Evolutionary conservation across 2,888 invertebrate species (phyloP), one percentile per base, ranked within the genome.

Genomic region (Vesta saturnalis): DNA sequence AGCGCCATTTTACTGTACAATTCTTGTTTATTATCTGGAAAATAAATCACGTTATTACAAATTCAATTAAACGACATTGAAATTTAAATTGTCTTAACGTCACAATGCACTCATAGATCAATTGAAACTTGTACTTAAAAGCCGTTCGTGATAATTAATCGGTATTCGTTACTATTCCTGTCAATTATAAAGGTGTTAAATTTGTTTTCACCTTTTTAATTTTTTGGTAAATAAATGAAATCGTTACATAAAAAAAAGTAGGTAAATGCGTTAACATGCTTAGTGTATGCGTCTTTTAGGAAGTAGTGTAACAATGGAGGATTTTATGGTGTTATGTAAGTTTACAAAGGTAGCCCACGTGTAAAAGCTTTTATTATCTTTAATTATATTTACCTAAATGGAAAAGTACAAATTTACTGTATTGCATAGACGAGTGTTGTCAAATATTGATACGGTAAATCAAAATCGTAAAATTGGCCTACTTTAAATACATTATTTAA

Each of bases 1-100:
- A 58, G 62, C 67, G 54, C 67, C 67, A 67, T 67, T n/a, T n/a
- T 63, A 39, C 63, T 63, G 58, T 35, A 57, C 63, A 63, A 60
- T 67, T 39, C 39, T 39, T 39, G 39, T 12, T 12, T 39, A 39
- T 39, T 39, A 39, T 39, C 39, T n/a, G n/a, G 12, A 39, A 39
- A 39, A 39, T 39, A n/a, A 39, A 39, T 39, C 39, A 39, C 12
- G 39, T 39, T 39, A 39, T 39, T 39, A 39, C n/a, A 39, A 39
- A 39, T 39, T 39, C 8, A 39, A 39, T 39, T 39, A 39, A 39
- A 1, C n/a, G 39, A 39, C n/a, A 39, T 39, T 39, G 8, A n/a
- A n/a, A n/a, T n/a, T n/a, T n/a, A n/a, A n/a, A n/a, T n/a, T n/a
- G n/a, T n/a, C n/a, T n/a, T n/a, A n/a, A 39, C 39, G 39, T 39